Base-by-base conservation (phyloP, 1,140 invertebrate genomes). In the Leptopilina clavipes region DNA sequence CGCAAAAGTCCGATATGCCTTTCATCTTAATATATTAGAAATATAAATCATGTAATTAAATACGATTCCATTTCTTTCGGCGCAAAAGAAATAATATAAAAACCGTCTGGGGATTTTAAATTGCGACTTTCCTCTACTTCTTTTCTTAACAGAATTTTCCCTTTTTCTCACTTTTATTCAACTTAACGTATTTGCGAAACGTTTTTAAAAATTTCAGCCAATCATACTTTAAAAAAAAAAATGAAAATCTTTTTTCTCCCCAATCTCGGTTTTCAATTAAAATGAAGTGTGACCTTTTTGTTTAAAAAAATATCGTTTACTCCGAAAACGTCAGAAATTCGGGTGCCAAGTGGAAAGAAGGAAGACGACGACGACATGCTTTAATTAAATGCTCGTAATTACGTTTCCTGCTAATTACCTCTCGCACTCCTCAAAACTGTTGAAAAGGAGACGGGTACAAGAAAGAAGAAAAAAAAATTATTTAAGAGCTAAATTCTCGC, bases 321-420 rank as follows among this genome's bases (percentile, higher is more conserved):
- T 65, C n/a, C 25, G 37, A 65, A 65, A 65, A 65, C 22, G 11
- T 31, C 19, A 37, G 59, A 65, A 31, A 37, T 65, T 65, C 14
- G 59, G 25, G 59, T 65, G 19, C 22, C 59, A 31, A 65, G 19
- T 37, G 22, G 22, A n/a, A 31, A 14, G 7, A 65, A 31, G 25
- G 7, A 65, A 11, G 77, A 78, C 80, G 79, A 81, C 80, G 76
- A 79, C 81, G 81, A 86, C 80, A 82, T 83, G 84, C 79, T 86
- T 86, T 86, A 86, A 86, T 86, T 86, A 86, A 86, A 86, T 86
- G 81, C 81, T 82, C 79, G 85, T 86, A 86, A 86, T 86, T 86
- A 82, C 85, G 77, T 84, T 86, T 86, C 84, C 83, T 85, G 83
- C 85, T 86, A 86, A 86, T 86, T 86, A 84, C 84, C 80, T 73